Base-by-base conservation (phyloP, 2,888 invertebrate species). In the Acrocyrtus sp. region DNA sequence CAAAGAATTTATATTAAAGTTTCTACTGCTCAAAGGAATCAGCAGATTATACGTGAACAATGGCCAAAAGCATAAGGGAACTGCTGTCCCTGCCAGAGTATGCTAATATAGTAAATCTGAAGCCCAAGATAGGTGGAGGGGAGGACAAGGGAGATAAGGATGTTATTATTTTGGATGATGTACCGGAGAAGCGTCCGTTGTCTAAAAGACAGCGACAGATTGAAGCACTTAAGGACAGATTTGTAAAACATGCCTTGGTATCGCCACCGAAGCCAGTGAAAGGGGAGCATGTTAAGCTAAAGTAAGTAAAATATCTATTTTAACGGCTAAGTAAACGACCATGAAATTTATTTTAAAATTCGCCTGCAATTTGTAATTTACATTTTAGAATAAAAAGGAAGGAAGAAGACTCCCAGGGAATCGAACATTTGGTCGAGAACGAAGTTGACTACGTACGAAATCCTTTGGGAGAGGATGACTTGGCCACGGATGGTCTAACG, bases 191-290 rank as follows among this genome's bases (percentile, higher is more conserved):
- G 10, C 85, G 86, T 74, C 82, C 80, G 12, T 82, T 83, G 74
- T 79, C 88, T 4, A 87, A 87, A 50, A 50, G 48, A 2, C 77
- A 76, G 24, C 81, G 83, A 27, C 92, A 91, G 10, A 86, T 93
- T 6, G 87, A 89, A 75, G 85, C 88, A 66, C 86, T 95, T 34
- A 89, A 92, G 83, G 87, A 92, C 79, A 87, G 92, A 76, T 91
- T 92, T 83, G 85, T 89, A 41, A 89, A 89, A 82, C 93, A 93
- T 81, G 48, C 50, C n/a, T 54, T 45, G 8, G 86, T 89, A 0
- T 86, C 87, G 47, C 81, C 74, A 2, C 53, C 85, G 0, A 87
- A 87, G 70, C 88, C 88, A 29, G 84, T 85, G 0, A 86, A 85
- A 62, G 86, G 89, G 83, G 81, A 85, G 76, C 85, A 88, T 83